Percentiles rank a stretch among this genome's conserved stretches.
Conservation (phyloP, 2,888 invertebrate species). For the Mythimna pallens region DNA sequence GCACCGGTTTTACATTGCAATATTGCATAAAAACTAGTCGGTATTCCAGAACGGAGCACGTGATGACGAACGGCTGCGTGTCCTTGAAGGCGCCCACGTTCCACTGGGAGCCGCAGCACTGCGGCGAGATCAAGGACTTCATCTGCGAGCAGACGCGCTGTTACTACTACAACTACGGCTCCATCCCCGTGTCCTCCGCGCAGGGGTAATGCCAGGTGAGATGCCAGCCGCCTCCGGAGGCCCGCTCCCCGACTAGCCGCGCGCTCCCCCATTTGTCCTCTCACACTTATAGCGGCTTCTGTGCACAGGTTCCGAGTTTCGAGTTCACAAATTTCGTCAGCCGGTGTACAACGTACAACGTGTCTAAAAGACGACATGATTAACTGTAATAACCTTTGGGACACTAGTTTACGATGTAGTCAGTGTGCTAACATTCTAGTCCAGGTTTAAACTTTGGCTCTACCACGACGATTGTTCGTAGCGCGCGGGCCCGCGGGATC, state of each 20-base stretch:
- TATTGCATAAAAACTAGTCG: constrained; percentile 87
- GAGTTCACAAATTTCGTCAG: constrained; percentile 41
- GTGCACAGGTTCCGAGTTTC: constrained; percentile 47
- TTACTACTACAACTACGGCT: constrained; percentile 97
- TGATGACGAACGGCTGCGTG: constrained; percentile 93
- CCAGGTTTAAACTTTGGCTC: constrained; percentile 72
- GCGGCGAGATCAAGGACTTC: constrained; percentile 95
- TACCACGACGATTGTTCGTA: constrained; percentile 66
- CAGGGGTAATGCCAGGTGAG: constrained; percentile 97
- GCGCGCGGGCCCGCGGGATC: constrained; percentile 89
- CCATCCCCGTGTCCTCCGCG: constrained; percentile 96
- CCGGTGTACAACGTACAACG: constrained; percentile 58
- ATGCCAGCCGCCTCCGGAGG: constrained; percentile 90
- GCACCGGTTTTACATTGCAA: constrained; percentile 64
- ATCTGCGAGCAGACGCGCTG: constrained; percentile 97
- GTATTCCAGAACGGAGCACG: constrained; percentile 89
- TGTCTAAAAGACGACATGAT: constrained; percentile 78
- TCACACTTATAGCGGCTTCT: constrained; percentile 54
- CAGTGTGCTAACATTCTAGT: constrained; percentile 80
- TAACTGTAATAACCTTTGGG: constrained; percentile 64
- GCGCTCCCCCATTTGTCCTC: constrained; percentile 75
- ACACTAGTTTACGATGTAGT: constrained; percentile 71
- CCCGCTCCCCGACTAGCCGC: constrained; percentile 88
- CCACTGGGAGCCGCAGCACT: constrained; percentile 96
- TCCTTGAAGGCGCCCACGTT: constrained; percentile 94